Base-by-base conservation (phyloP, 2,888 invertebrate species). In the Fragum whitleyi region DNA sequence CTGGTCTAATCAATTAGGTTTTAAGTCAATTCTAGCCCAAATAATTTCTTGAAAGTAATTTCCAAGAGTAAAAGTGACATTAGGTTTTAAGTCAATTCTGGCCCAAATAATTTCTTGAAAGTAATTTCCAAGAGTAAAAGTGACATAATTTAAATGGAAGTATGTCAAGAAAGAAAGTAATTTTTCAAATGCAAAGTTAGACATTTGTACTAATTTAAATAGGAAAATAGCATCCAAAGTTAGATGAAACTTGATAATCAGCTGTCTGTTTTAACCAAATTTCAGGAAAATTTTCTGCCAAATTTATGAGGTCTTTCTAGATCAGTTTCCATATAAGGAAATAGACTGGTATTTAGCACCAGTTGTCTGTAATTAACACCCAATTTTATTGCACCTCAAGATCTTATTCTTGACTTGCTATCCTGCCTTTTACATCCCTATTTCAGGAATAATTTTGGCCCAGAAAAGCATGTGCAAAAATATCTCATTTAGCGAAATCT, bases 291-390 rank as follows among this genome's bases (percentile, higher is more conserved):
- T 5, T 47, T 47, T 47, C 47, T 16, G 7, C 65, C 21, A 65
- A 26, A 65, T 65, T 65, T 65, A 65, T 16, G 65, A 42, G 65
- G 23, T 7, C 36, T 42, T 42, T n/a, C 65, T 26, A 9, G 42
- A 39, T 19, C 65, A 14, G 65, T 21, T 39, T 65, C 65, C 47
- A 65, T 42, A 65, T 65, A 65, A 36, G 42, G 65, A 42, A 65
- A 21, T 14, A 65, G 65, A 42, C 21, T 65, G 65, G 65, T 36
- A 65, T 39, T 65, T 65, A 42, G 65, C 36, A 36, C 65, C 36
- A 21, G 36, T 65, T 42, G 23, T 23, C 26, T 23, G 42, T 65
- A 32, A 65, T 65, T 65, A 65, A 42, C 65, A 42, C 42, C 26
- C 57, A 57, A 23, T 28, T n/a, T 57, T 57, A 47, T 47, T 47